A percentile compares a stretch with the other conserved stretches of the same genome.
These are phyloP conservation scores for Coturnix japonica DNA, from an alignment of 2,113 vertebrate genomes.

Conservation along the genomic window DNA sequence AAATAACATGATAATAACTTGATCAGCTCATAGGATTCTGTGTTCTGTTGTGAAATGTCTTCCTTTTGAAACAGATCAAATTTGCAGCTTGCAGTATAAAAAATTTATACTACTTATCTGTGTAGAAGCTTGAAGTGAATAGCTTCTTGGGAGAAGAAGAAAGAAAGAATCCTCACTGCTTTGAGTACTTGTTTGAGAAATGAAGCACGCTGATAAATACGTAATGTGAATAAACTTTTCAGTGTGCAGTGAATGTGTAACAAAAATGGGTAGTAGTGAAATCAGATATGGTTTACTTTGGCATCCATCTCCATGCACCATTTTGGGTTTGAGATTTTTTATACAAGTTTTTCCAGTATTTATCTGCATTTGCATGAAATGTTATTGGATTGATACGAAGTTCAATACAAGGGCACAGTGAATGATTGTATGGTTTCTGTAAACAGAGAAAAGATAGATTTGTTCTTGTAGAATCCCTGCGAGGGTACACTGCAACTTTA, in stretches of 20 bases:
- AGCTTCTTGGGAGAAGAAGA: slow-evolving; percentile 29
- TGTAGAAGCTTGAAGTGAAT: slow-evolving; percentile 11
- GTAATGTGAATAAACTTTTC: slow-evolving; percentile 10
- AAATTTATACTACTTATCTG: not conserved
- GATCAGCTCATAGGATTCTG: slow-evolving; percentile 61
- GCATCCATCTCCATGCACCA: not conserved
- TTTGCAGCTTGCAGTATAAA: slow-evolving; percentile 55
- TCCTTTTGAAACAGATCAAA: slow-evolving; percentile 68
- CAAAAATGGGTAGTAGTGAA: not conserved
- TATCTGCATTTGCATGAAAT: not conserved
- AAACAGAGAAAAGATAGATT: not conserved
- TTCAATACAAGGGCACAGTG: not conserved
- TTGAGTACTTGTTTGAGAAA: not conserved
- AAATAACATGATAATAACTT: slow-evolving; percentile 78
- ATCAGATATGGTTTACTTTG: not conserved
- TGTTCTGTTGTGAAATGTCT: slow-evolving; percentile 41
- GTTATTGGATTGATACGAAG: not conserved
- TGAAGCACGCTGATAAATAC: not conserved
- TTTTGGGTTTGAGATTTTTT: not conserved
- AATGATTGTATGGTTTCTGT: not conserved
- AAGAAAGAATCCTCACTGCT: not conserved
- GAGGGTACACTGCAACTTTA: not conserved
- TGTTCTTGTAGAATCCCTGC: not conserved
- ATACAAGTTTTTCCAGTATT: not conserved
- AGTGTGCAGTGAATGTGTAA: not conserved